phyloP scores from a whole-genome alignment of 2,113 vertebrate species.

The Delphinus delphis region DNA sequence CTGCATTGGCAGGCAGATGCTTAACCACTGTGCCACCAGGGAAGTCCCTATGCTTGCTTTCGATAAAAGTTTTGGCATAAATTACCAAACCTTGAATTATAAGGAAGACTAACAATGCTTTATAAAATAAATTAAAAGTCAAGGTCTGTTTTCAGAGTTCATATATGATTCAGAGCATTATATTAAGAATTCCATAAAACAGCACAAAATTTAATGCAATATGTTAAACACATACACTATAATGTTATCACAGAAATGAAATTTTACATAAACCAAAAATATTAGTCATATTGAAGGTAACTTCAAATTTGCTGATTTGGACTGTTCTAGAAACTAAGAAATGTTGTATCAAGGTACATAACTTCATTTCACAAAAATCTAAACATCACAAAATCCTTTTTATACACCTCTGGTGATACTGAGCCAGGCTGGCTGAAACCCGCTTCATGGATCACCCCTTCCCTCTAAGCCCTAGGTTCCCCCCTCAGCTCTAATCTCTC shows the following conservation, averaged over 20 bases:
- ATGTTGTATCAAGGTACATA: not conserved
- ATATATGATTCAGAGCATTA: slow-evolving; percentile 68
- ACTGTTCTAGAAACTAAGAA: not conserved
- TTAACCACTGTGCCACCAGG: too few species aligned
- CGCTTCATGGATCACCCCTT: fast-evolving
- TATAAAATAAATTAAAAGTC: not conserved
- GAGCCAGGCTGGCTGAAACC: not conserved
- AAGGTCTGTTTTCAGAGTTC: slow-evolving; percentile 48
- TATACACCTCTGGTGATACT: not conserved
- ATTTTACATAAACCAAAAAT: slow-evolving; percentile 48
- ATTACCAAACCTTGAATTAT: slow-evolving; percentile 67
- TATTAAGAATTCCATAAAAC: slow-evolving; percentile 71
- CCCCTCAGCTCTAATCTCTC: not conserved
- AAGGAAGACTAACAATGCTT: slow-evolving; percentile 53
- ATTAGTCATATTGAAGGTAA: slow-evolving; percentile 19
- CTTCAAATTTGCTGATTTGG: slow-evolving; percentile 50
- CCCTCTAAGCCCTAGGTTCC: not conserved
- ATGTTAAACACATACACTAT: slow-evolving; percentile 29
- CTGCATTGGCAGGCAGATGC: too few species aligned
- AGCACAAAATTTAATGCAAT: slow-evolving; percentile 62
- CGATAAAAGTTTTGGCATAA: not conserved
- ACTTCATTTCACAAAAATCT: not conserved
- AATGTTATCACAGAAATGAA: slow-evolving; percentile 46
- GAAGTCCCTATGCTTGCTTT: not conserved
- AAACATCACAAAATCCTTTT: not conserved